Evolutionary conservation across 2,797 vertebrate species (phyloP), one percentile per base, ranked within the genome.

Genomic region (Poeciliopsis turneri): DNA sequence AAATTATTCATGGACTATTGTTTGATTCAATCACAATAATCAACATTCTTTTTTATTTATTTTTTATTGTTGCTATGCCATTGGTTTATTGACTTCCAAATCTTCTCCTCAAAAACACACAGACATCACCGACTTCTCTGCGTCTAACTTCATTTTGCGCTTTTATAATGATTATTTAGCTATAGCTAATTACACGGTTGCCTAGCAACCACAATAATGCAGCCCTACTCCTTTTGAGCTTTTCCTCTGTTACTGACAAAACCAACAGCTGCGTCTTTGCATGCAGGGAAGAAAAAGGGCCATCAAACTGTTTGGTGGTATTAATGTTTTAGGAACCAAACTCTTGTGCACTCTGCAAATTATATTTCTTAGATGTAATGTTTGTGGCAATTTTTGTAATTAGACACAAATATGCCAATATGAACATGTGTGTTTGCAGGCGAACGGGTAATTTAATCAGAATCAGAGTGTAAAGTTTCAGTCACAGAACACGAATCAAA

Each of bases 121-220:
- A 81, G 49, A 71, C 45, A 78, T 64, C 45, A 74, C 25, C 6
- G 13, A n/a, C 23, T 28, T 51, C 59, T 82, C 47, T 20, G 69
- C 72, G 53, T 68, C 23, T 10, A 81, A 78, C 49, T 77, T 46
- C 72, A 74, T 78, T 64, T 64, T 46, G 4, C 15, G 2, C 5
- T 81, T 73, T 68, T 76, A 11, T 80, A 84, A 36, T 49, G 0
- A 18, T 76, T 49, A 77, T 76, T 82, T 74, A 82, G 72, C 45
- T 73, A 12, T 76, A 82, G 39, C 61, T 51, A 82, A 83, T 82
- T 74, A 76, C 30, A 84, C 25, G 39, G 87, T 81, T 81, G 77
- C 82, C 47, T 81, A 83, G 80, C 80, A 84, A 85, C 28, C 39
- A 47, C 16, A 74, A 45, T 51, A 55, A 78, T 51, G 36, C 45